Evolutionary conservation across 2,888 invertebrate species (phyloP), one percentile per base, ranked within the genome.

Genomic region (Nasonia oneida): DNA sequence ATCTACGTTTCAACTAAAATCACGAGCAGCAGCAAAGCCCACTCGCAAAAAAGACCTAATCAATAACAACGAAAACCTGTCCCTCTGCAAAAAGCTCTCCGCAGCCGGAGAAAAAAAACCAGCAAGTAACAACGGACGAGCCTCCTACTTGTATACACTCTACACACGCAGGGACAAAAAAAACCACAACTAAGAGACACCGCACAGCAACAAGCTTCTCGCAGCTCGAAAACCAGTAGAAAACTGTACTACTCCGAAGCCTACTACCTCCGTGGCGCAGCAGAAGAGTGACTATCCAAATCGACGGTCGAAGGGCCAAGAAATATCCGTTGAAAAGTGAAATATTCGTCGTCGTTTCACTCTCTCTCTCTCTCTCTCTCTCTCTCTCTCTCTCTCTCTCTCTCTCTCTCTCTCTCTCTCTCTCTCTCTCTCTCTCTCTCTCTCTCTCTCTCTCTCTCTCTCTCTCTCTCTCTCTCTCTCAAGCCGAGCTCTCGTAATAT

Each of bases 151-250:
- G 10, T 47, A 47, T 47, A 47, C 12, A 47, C 10, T 10, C 47
- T 2, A 6, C 10, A 10, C 6, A 10, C 12, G n/a, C 15, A 57
- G 57, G 18, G n/a, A 57, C 33, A 67, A 78, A 79, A 47, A 70
- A 79, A 14, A 23, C 67, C 47, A 78, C 67, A 37, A 33, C 47
- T 39, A 47, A 10, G 47, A 50, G 29, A 47, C 6, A 53, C 79
- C 71, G 39, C 71, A n/a, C 53, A 39, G 50, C 53, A 71, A 80
- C 71, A 80, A 71, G 80, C 33, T 12, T 23, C 15, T 39, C 10
- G 23, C 15, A 67, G 37, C 47, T n/a, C 53, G 53, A 61, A 29
- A 67, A 33, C n/a, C n/a, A 50, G 33, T 23, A 14, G 39, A 14
- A 71, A 23, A 29, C 29, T 67, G 0, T 4, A 42, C n/a, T 14